phyloP scores from a whole-genome alignment of 2,888 invertebrate genomes.

The Ophion ellenae region DNA sequence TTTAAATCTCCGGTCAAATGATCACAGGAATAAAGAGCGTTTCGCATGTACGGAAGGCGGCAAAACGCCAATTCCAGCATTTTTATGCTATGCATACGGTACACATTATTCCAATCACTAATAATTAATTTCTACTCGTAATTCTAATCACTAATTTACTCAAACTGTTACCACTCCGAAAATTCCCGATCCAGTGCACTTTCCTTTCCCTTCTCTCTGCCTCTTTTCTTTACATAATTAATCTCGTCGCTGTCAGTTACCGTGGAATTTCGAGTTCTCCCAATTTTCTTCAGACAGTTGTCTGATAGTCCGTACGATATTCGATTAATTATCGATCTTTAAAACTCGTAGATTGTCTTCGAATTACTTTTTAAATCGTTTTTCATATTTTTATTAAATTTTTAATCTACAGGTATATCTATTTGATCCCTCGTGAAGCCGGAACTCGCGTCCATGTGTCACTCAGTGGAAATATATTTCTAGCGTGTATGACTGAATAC shows the following conservation, averaged over 20 bases:
- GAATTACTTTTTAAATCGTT: slow-evolving; percentile 7
- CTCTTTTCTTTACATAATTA: slow-evolving; percentile 6
- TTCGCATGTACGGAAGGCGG: not conserved
- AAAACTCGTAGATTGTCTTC: not conserved
- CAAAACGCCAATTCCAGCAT: not conserved
- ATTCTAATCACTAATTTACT: not conserved
- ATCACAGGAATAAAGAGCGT: slow-evolving; percentile 18
- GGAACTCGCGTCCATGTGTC: slow-evolving; percentile 21
- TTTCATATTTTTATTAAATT: not conserved
- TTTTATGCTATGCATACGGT: not conserved
- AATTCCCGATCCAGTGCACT: slow-evolving; percentile 27
- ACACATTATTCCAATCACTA: slow-evolving; percentile 5
- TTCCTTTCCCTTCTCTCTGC: not conserved
- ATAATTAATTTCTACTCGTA: not conserved
- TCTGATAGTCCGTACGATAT: not conserved
- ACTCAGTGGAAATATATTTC: slow-evolving; percentile 22
- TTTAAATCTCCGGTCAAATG: slow-evolving; percentile 24
- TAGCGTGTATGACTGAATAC: not conserved
- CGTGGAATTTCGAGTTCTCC: not conserved
- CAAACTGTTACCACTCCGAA: not conserved
- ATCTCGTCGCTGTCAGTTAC: not conserved
- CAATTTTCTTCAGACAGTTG: not conserved
- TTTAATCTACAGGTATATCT: slow-evolving; percentile 17
- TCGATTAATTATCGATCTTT: not conserved
- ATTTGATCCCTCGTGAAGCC: slow-evolving; percentile 52